phyloP scores from a whole-genome alignment of 2,797 vertebrate species.

The Cryptoblepharus egeriae region DNA sequence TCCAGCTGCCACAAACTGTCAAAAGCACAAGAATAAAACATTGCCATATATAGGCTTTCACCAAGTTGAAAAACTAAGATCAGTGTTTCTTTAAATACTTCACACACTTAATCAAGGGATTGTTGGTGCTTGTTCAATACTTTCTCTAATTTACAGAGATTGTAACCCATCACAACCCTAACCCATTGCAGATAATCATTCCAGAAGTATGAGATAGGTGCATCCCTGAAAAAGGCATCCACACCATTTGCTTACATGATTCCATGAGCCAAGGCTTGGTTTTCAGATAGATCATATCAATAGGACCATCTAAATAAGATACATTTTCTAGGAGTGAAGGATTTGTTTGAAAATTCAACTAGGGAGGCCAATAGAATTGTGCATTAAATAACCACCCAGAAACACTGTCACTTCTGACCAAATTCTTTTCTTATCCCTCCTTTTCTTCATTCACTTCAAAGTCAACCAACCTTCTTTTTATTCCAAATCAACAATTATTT shows the following conservation, averaged over 20 bases:
- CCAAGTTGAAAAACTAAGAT: background rate
- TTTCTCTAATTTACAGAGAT: background rate
- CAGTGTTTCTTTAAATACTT: background rate
- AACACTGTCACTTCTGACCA: background rate
- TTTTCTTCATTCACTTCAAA: background rate
- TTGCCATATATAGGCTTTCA: conserved; percentile 9
- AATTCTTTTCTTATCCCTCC: background rate
- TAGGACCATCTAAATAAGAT: background rate
- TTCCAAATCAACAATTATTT: background rate
- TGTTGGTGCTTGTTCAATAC: background rate
- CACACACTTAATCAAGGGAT: background rate
- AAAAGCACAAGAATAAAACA: conserved; percentile 41
- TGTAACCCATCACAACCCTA: no score
- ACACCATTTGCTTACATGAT: background rate
- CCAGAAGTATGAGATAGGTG: background rate
- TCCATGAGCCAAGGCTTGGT: background rate
- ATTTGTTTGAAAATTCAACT: background rate
- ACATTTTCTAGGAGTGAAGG: background rate
- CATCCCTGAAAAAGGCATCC: background rate
- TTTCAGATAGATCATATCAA: background rate
- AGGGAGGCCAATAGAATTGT: background rate
- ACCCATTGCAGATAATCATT: no score
- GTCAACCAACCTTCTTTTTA: background rate
- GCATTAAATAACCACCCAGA: background rate
- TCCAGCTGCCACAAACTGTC: conserved; percentile 95